Percentiles rank a stretch among this genome's conserved stretches.
These are phyloP conservation scores for Choloepus hoffmanni DNA, from an alignment of 2,113 vertebrate genomes.

Conservation along the genomic window DNA sequence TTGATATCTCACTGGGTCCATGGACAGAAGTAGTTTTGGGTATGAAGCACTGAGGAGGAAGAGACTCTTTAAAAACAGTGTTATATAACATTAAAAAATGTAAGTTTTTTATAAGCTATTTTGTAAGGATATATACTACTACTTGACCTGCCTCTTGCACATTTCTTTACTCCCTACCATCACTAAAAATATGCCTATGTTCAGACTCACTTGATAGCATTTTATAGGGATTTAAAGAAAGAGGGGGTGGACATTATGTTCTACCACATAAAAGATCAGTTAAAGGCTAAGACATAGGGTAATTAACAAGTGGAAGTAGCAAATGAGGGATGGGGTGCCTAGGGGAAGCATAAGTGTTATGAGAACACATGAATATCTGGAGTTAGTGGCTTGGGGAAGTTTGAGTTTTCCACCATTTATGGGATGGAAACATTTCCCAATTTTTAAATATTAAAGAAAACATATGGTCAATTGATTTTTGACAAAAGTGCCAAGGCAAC, in stretches of 20 bases:
- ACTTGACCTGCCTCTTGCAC: not conserved
- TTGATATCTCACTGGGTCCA: not conserved
- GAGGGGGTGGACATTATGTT: accelerated
- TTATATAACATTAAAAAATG: not conserved
- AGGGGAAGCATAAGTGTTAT: not conserved
- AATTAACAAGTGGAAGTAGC: too few relatives aligned
- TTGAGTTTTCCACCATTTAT: not conserved
- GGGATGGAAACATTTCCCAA: not conserved
- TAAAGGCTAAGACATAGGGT: not conserved
- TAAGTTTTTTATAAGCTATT: not conserved
- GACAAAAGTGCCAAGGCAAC: too few relatives aligned
- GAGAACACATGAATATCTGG: not conserved
- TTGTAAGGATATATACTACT: not conserved
- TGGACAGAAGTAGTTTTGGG: not conserved
- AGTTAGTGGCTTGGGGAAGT: too few relatives aligned
- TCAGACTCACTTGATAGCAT: too few relatives aligned
- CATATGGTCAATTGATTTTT: not conserved
- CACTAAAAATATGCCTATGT: not conserved
- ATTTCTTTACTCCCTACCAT: not conserved
- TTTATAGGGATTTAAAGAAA: not conserved
- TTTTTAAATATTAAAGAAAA: not conserved
- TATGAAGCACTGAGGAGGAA: not conserved
- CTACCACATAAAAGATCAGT: not conserved
- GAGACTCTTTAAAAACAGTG: not conserved
- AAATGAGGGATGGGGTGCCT: not conserved